Evolutionary conservation across 1,140 invertebrate species (phyloP).

Genomic region (Phthorimaea operculella): DNA sequence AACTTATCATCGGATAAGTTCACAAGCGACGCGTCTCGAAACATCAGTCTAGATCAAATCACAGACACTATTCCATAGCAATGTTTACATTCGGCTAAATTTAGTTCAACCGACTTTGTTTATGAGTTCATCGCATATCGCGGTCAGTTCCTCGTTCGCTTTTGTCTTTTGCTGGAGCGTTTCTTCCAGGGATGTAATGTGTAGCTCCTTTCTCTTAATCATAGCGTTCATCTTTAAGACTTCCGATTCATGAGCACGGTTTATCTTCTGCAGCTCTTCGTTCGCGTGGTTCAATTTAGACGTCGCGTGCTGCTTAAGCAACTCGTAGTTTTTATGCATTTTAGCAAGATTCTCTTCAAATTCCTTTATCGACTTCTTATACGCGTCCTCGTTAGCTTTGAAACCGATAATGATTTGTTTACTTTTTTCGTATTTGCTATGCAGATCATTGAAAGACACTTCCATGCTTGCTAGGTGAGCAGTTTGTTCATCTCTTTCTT

Average conservation of each 20-base stretch:
- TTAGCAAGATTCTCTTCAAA: conserved; percentile 57
- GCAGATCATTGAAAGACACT: conserved; percentile 81
- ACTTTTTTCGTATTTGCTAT: conserved; percentile 69
- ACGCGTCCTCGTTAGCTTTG: conserved; percentile 56
- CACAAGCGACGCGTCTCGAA: conserved; percentile 31
- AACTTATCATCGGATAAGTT: conserved; percentile 43
- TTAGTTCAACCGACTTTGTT: conserved; percentile 63
- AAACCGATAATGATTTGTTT: conserved; percentile 59
- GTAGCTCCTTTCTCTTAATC: conserved; percentile 79
- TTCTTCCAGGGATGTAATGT: conserved; percentile 75
- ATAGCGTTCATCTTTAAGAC: conserved; percentile 77
- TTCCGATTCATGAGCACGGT: conserved; percentile 73
- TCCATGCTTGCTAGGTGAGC: conserved; percentile 81
- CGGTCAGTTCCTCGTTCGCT: conserved; percentile 79
- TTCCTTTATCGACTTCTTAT: conserved; percentile 49
- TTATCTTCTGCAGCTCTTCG: conserved; percentile 75
- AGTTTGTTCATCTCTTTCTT: conserved; percentile 74
- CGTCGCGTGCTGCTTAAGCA: conserved; percentile 60
- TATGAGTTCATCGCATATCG: conserved; percentile 85
- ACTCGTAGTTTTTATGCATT: conserved; percentile 61
- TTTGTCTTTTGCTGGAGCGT: conserved; percentile 77
- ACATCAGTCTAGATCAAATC: conserved; percentile 29
- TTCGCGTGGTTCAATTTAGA: conserved; percentile 67
- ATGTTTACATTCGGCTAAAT: conserved; percentile 23
- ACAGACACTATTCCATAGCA: conserved; percentile 29